Evolutionary conservation across 2,113 vertebrate species (phyloP), one percentile per base, ranked within the genome.

Genomic region (Neolamprologus longior): DNA sequence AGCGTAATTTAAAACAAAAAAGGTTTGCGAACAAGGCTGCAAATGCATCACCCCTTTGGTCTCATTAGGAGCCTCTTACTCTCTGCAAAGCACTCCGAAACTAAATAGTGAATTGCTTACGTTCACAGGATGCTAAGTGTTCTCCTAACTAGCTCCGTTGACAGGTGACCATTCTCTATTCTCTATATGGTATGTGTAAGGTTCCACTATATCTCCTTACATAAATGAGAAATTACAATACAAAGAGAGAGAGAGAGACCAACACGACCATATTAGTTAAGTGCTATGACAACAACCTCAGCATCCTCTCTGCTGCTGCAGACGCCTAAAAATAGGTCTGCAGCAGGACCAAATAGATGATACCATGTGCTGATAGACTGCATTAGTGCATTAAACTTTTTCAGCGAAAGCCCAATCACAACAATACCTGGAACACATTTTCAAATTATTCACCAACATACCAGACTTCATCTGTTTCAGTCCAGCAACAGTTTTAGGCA

Each of bases 251-350:
- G 45, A 85, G 37, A 35, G 24, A 80, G 28, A 50, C 52, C 26
- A 86, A 58, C 28, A 13, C 5, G 50, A 61, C 81, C 42, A 52
- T 50, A 83, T 54, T 81, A 85, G 79, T 19, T 88, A 73, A 87
- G 79, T 85, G 87, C 76, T 52, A 45, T 71, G 55, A 78, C 63
- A 88, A 89, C 88, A 86, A 8, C 63, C 63, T 80, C 28, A 5
- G 58, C n/a, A 81, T 84, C 61, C 37, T 37, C 86, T 86, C 15
- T 45, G 37, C 80, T 63, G 83, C 71, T 52, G 71, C 68, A 82
- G 42, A 86, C 1, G 14, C 35, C 84, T 84, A 76, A 90, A 92
- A 91, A 88, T 92, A 93, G 58, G 80, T 82, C 35, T 78, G 68
- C 24, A 63, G 82, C 50, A 85, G 50, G 84, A 87, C 83, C 73